phyloP scores from a whole-genome alignment of 1,140 invertebrate species.

The Lordiphosa mommai region DNA sequence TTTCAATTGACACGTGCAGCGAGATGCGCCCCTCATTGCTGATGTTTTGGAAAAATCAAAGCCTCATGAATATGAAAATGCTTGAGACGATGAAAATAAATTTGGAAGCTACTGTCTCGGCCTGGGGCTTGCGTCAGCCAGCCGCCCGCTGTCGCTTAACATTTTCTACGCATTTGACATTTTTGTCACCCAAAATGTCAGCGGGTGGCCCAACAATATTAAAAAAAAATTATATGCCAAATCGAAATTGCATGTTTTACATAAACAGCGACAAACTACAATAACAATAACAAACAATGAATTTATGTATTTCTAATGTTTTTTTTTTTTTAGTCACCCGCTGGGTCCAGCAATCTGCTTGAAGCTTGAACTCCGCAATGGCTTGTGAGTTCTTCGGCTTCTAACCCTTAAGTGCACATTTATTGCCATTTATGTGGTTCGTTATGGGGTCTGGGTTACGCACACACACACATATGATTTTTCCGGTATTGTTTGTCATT shows the following conservation, averaged over 20 bases:
- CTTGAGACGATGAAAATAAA: constrained; percentile 33
- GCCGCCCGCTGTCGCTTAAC: constrained; percentile 15
- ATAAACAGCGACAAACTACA: constrained; percentile 49
- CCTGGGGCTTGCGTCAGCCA: constrained; percentile 33
- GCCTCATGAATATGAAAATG: constrained; percentile 72
- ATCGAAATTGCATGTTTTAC: constrained; percentile 76
- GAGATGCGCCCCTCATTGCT: constrained; percentile 11
- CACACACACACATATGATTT: constrained; percentile 40
- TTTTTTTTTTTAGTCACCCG: constrained; percentile 52
- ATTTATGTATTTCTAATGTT: constrained; percentile 59
- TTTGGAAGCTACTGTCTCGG: neutral
- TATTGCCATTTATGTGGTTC: constrained; percentile 73
- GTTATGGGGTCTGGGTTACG: constrained; percentile 53
- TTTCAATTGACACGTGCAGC: constrained; percentile 62
- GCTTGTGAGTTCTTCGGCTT: constrained; percentile 14
- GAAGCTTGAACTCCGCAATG: constrained; percentile 20
- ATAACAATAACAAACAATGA: constrained; percentile 31
- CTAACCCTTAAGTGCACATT: constrained; percentile 73
- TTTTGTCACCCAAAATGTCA: constrained; percentile 71
- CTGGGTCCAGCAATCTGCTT: constrained; percentile 55
- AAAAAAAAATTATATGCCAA: constrained; percentile 77
- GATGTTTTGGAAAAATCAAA: constrained; percentile 49
- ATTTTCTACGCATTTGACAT: constrained; percentile 64
- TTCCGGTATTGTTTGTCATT: constrained; percentile 14
- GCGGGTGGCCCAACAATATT: constrained; percentile 55